Conservation (phyloP, 1,140 invertebrate species). For the Wasmannia auropunctata region DNA sequence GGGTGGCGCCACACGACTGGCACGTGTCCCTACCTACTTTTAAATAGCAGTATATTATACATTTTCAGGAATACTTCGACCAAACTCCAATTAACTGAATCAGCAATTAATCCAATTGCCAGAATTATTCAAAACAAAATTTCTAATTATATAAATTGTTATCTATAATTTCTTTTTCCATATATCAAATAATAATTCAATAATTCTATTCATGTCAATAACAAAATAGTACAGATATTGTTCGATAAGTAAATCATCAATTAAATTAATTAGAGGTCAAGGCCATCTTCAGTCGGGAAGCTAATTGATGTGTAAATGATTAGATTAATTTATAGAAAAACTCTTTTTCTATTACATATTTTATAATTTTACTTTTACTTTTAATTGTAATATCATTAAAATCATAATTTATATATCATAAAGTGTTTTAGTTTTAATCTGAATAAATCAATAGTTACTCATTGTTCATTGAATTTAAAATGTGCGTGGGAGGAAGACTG, state of each 20-base stretch:
- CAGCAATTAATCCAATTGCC: not conserved
- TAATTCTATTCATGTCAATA: not conserved
- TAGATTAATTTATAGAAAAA: not conserved
- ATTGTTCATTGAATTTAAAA: not conserved
- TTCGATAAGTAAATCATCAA: not conserved
- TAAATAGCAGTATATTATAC: not conserved
- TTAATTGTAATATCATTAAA: not conserved
- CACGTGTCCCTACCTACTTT: not conserved
- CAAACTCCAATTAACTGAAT: not conserved
- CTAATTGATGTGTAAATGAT: not conserved
- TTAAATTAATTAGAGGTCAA: not conserved
- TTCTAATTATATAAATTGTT: not conserved
- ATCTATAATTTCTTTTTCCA: not conserved
- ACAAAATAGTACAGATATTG: not conserved
- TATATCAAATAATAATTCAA: not conserved
- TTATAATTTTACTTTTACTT: not conserved
- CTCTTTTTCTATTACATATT: not conserved
- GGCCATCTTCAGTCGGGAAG: not conserved
- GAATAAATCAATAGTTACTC: not conserved
- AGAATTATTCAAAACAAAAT: not conserved
- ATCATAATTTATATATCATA: not conserved
- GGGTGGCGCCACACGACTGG: constrained; percentile 29
- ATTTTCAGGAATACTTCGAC: not conserved
- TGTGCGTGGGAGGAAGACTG: too few relatives aligned
- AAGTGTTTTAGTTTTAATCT: not conserved